Evolutionary conservation across 2,888 invertebrate species (phyloP), one percentile per base, ranked within the genome.

Genomic region (Temnothorax ravouxi): DNA sequence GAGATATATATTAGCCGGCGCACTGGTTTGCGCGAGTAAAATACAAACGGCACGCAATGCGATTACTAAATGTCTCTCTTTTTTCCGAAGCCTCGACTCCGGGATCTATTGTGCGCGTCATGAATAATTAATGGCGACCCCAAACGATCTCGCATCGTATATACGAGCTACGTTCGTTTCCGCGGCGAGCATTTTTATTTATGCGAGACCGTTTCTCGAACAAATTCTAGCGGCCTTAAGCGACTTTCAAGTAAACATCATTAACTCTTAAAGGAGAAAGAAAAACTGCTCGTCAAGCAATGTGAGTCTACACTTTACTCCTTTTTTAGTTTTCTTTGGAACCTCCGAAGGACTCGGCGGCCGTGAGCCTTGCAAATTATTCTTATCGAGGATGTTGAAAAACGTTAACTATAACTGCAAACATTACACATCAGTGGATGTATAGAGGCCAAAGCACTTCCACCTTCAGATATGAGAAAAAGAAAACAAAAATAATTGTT

Each of bases 71-170:
- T n/a, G 29, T 2, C 18, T 74, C 50, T 18, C 6, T 13, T 1
- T 13, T 18, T 15, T 0, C 15, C 54, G 11, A 59, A 59, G 25
- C 11, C 15, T 44, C 61, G 29, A 44, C 44, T 47, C n/a, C 4
- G 29, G 15, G 9, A n/a, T 61, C 15, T 75, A 75, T 47, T 9
- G 44, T 21, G 1, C 15, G 34, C 15, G 3, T 34, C 62, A 62
- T 75, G 62, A 61, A 75, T 75, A 61, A 5, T 62, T 29, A 34
- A 47, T 75, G 13, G 5, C 13, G 44, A 75, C 75, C 62, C 6
- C n/a, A 5, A 21, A 18, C 2, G 75, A 75, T 47, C 41, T 47
- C 34, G 8, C 9, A 8, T 47, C 5, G 13, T 25, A 44, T 8
- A 44, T 13, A 11, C n/a, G 52, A 18, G 5, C 18, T 6, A 8